These are phyloP conservation scores for Sterna hirundo DNA, from an alignment of 2,113 vertebrate species.

Conservation along the genomic window DNA sequence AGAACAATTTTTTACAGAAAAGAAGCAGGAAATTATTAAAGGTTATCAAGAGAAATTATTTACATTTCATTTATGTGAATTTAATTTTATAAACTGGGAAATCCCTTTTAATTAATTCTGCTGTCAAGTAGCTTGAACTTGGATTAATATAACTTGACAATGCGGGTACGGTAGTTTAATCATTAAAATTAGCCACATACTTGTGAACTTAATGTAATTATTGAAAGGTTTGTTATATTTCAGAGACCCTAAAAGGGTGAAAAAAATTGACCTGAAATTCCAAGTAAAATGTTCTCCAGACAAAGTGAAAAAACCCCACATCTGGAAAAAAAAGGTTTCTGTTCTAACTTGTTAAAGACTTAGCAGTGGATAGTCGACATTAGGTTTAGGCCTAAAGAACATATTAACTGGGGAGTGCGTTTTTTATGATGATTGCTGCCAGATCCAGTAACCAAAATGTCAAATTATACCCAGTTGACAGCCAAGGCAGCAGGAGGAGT, in stretches of 20 bases:
- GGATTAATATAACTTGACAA: neutral
- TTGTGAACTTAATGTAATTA: neutral
- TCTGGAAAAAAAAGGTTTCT: neutral
- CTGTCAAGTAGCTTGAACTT: neutral
- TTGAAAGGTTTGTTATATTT: neutral
- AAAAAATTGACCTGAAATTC: neutral
- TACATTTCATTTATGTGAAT: neutral
- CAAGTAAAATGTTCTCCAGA: neutral
- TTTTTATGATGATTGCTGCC: neutral
- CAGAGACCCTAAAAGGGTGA: neutral
- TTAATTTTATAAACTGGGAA: neutral
- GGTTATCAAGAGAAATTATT: neutral
- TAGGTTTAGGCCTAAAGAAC: neutral
- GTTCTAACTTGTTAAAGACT: neutral
- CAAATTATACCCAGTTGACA: neutral
- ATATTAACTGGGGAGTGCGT: neutral
- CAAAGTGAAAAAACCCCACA: neutral
- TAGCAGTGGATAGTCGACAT: neutral
- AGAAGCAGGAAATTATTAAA: neutral
- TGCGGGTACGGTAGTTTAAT: neutral
- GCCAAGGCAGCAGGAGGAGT: neutral
- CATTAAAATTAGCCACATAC: neutral
- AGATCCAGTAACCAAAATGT: neutral
- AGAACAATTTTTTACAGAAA: neutral
- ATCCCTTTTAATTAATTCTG: neutral